These are phyloP conservation scores for Adelphocoris suturalis DNA, from an alignment of 2,888 invertebrate genomes.

Conservation along the genomic window DNA sequence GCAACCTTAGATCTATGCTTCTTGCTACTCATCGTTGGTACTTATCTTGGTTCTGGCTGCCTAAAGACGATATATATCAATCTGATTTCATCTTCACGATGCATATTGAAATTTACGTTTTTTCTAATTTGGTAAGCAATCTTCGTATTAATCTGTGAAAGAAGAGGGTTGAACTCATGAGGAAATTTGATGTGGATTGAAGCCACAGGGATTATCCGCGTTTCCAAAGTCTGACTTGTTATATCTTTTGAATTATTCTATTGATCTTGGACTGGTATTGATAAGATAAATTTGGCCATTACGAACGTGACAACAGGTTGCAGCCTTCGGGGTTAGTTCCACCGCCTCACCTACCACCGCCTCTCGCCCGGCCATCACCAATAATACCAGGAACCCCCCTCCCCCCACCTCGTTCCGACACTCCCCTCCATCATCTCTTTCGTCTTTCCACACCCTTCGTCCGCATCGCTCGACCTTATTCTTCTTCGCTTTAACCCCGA, in stretches of 20 bases:
- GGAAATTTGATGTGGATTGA: background rate
- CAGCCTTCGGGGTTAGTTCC: background rate
- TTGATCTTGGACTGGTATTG: background rate
- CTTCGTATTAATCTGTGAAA: too few relatives aligned
- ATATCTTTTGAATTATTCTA: background rate
- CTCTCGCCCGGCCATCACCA: slow-evolving; percentile 4
- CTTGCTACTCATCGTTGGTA: too few relatives aligned
- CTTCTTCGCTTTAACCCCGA: background rate
- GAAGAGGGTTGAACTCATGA: too few relatives aligned
- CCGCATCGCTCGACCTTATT: background rate
- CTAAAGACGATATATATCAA: too few relatives aligned
- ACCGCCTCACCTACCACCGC: background rate
- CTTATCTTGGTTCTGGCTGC: too few relatives aligned
- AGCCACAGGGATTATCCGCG: slow-evolving; percentile 3
- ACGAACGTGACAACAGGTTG: slow-evolving; percentile 48
- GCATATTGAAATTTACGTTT: too few relatives aligned
- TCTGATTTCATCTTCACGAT: too few relatives aligned
- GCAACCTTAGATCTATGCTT: too few relatives aligned
- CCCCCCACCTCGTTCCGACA: background rate
- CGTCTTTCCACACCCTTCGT: background rate
- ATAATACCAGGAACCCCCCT: background rate
- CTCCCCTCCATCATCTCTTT: background rate
- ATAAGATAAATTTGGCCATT: slow-evolving; percentile 45
- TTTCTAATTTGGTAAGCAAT: too few relatives aligned
- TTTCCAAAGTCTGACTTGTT: background rate